phyloP scores from a whole-genome alignment of 2,797 vertebrate species.

The Anguilla marmorata region DNA sequence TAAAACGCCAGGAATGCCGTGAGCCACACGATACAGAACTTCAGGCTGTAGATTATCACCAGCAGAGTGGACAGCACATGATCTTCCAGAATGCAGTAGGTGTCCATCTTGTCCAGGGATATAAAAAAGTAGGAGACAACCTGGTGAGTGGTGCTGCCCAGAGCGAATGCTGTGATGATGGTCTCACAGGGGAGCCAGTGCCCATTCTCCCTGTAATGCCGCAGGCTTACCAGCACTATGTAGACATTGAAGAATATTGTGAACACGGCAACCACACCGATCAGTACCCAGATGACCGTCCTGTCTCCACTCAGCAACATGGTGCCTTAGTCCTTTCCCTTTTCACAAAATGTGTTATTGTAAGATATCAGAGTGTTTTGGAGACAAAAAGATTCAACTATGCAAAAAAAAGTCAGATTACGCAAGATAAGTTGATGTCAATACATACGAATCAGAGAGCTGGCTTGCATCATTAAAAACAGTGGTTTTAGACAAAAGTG shows the following conservation, averaged over 20 bases:
- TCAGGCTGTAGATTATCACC: conserved; percentile 60
- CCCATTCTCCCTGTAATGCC: conserved; percentile 59
- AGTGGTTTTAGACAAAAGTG: not conserved
- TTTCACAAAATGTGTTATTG: not conserved
- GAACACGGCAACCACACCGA: conserved; percentile 56
- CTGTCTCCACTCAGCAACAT: conserved; percentile 42
- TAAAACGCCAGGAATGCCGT: conserved; percentile 72
- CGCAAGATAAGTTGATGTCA: not conserved
- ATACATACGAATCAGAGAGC: not conserved
- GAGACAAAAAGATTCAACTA: not conserved
- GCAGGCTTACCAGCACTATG: conserved; percentile 64
- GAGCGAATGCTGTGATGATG: conserved; percentile 65
- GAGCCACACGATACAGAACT: conserved; percentile 73
- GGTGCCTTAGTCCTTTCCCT: conserved; percentile 43
- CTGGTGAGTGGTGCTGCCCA: conserved; percentile 61
- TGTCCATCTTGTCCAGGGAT: conserved; percentile 66
- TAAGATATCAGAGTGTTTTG: not conserved
- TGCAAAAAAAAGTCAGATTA: not conserved
- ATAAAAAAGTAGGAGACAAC: conserved; percentile 68
- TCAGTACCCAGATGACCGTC: conserved; percentile 61
- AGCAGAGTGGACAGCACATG: conserved; percentile 52
- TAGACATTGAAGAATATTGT: conserved; percentile 71
- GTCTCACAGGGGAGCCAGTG: conserved; percentile 66
- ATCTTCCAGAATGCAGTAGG: conserved; percentile 43
- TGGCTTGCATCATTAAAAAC: not conserved